Base-by-base conservation (phyloP, 64 coral and sea anemone species). In the Cladopsammia gracilis region DNA sequence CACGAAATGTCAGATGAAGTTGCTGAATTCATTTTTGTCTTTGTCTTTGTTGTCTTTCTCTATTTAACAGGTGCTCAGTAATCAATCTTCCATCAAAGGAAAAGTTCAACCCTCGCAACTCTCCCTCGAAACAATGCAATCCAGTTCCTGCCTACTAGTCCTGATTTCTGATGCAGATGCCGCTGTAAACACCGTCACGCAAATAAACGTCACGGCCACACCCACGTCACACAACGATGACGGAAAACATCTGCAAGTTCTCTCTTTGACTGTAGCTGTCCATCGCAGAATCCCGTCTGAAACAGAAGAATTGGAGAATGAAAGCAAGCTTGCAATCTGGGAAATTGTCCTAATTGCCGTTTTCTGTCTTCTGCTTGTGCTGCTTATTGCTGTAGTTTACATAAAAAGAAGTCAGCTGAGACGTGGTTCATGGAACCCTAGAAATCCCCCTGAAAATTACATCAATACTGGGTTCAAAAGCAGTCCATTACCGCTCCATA, bases 181-280 rank as follows among this genome's bases (percentile, higher is more conserved):
- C 42, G 1, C 44, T 22, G 26, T 3, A n/a, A n/a, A 15, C 58
- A 84, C 62, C 19, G 45, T 84, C 80, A 68, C 80, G 9, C 61
- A 49, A 49, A 43, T 84, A 45, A 84, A 84, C 48, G 60, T 84
- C 20, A 84, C 80, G 3, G 62, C 80, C 9, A 68, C 60, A 43
- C 61, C 80, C 46, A 43, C 80, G 61, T 84, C 80, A 84, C 80
- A 1, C 10, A 84, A 84, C 46, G 62, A 60, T 1, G 61, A 84
- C 10, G 12, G 4, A 6, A 84, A 68, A 25, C 3, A 66, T 46
- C 64, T 84, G 19, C 0, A 6, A 19, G 7, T 84, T n/a, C 49
- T 84, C 80, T 84, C 80, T 22, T 84, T 84, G 80, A 84, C 44
- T 14, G 61, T 84, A 50, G 64, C 19, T 10, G 25, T 43, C 3